Evolutionary conservation across 2,113 vertebrate genomes (phyloP).

Genomic region (Oxyura jamaicensis): DNA sequence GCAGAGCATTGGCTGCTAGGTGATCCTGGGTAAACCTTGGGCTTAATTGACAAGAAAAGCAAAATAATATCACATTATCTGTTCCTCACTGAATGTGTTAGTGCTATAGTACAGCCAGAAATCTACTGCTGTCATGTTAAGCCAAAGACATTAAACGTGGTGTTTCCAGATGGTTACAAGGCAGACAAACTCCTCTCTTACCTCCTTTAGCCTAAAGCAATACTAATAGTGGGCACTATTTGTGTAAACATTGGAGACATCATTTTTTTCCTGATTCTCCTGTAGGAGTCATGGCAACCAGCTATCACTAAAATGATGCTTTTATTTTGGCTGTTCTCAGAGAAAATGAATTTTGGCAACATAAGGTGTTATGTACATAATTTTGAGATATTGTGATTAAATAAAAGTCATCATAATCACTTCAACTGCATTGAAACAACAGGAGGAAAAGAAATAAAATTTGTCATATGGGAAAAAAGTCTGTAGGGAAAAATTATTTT

Average conservation of each 20-base stretch:
- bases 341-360: neutral
- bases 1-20: neutral
- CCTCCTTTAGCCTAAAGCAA: neutral
- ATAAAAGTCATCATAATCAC: neutral
- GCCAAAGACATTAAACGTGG: neutral
- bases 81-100: neutral
- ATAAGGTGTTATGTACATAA: neutral
- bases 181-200: neutral
- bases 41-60: neutral
- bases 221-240: neutral
- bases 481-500: neutral
- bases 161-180: neutral
- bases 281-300: neutral
- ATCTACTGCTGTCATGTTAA: neutral
- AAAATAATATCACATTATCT: neutral
- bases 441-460: neutral
- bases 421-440: neutral
- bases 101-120: neutral
- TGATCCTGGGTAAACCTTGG: neutral
- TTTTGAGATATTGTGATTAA: neutral
- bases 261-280: neutral
- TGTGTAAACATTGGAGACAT: neutral
- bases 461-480: neutral
- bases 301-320: neutral
- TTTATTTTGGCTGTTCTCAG: neutral